Base-by-base conservation (phyloP, 2,888 invertebrate species). In the Pseudoips prasinana region DNA sequence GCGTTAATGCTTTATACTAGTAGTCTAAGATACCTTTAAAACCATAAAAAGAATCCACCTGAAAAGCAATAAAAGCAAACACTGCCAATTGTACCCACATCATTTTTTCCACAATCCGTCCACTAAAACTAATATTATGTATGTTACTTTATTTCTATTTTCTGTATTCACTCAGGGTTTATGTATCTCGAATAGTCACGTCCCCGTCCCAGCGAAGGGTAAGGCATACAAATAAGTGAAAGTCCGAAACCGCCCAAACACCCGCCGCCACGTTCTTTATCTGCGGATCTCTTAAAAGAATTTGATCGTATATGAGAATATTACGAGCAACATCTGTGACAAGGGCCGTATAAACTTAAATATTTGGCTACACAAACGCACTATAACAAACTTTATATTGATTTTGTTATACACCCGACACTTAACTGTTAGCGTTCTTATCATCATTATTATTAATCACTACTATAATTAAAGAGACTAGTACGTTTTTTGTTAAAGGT, bases 151-250 rank as follows among this genome's bases (percentile, higher is more conserved):
- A 86, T 88, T 84, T 88, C 86, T 87, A 85, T 87, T 88, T 87
- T 87, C 86, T 80, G 85, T 83, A 88, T 88, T 88, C 87, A 85
- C 86, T 86, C 83, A 81, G 74, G 77, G 87, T 87, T 86, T 88
- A 88, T 87, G 85, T 88, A 85, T 87, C 86, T 86, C 86, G 86
- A 87, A 88, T 88, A 86, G 88, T 86, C 88, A 87, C 88, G 87
- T 87, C 71, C 65, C 71, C 71, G 83, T 73, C 74, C 79, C 75
- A 65, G 74, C 79, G 82, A 72, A 79, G 84, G 87, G 85, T 80
- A 70, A 75, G 72, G 88, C 86, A 88, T 88, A 88, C 87, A 87
- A 88, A 88, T 88, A 87, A 85, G 86, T 78, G 82, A 79, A 81
- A 82, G 87, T 87, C 87, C 86, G 77, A 85, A 70, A 76, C 74